Evolutionary conservation across 2,113 vertebrate species (phyloP), one percentile per base, ranked within the genome.

Genomic region (Spea multiplicata): DNA sequence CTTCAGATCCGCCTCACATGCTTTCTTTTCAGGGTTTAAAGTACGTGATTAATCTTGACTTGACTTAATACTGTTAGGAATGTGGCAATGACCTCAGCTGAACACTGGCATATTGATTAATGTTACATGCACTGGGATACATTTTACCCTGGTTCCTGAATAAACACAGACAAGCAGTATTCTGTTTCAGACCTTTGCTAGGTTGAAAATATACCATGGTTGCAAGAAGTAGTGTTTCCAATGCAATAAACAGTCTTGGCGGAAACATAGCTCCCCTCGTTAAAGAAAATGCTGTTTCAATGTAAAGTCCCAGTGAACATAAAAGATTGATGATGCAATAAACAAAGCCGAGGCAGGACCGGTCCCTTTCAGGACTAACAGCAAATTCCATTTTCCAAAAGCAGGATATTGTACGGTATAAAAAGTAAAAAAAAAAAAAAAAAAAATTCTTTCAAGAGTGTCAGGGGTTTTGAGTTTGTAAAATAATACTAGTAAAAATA

Each of bases 241-340:
- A 87, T 86, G 86, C 83, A 88, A 88, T 92, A 90, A 93, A 92
- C 88, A 91, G 85, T 0, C n/a, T 88, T 88, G 86, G 86, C 87
- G 86, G 87, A 89, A 91, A 88, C 84, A 88, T 73, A 83, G 86
- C 84, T 87, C 53, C 68, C 52, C 89, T 90, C 90, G 86, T 92
- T 91, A 89, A 90, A 89, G 85, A 92, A 92, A 93, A 90, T 88
- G 89, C 88, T 93, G 86, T 89, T 93, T 92, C 90, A 92, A 87
- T 88, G 86, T 90, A 85, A 91, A 90, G 85, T 91, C 88, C 84
- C 86, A 84, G 85, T 78, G 89, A 89, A 89, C 89, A 91, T 90
- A 92, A 91, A 93, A 91, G 88, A 93, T 91, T 89, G 86, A 91
- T 90, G 88, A 88, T 87, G 88, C 87, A 88, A 88, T 92, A 91